These are phyloP conservation scores for Caenorhabditis plicata DNA, from an alignment of 2,888 invertebrate genomes.

Conservation along the genomic window DNA sequence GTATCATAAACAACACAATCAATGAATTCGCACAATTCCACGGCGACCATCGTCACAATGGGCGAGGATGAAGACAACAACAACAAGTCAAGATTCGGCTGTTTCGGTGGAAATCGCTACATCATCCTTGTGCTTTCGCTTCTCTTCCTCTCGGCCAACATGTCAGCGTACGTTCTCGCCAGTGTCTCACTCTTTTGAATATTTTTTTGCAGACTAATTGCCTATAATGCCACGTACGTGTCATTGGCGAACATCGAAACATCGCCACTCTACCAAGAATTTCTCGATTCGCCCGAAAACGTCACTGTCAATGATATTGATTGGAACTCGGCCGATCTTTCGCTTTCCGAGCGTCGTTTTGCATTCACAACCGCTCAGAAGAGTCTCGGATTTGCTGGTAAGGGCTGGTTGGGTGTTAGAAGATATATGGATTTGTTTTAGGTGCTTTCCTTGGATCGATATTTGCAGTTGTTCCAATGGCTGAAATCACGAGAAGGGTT, in stretches of 20 bases:
- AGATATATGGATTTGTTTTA: too few relatives aligned
- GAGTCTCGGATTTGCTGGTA: slow-evolving; percentile 40
- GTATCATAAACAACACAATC: too few relatives aligned
- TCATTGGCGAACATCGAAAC: slow-evolving; percentile 46
- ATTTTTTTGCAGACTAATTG: slow-evolving; percentile 37
- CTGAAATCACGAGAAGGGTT: slow-evolving; percentile 20
- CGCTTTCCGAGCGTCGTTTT: slow-evolving; percentile 42
- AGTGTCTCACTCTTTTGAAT: background rate
- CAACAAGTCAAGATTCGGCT: too few relatives aligned
- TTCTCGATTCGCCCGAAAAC: slow-evolving; percentile 11
- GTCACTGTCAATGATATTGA: slow-evolving; percentile 22
- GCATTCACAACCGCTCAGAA: slow-evolving; percentile 37
- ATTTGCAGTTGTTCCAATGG: slow-evolving; percentile 37
- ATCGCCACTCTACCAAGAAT: slow-evolving; percentile 39
- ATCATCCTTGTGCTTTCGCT: slow-evolving; percentile 21
- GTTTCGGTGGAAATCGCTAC: slow-evolving; percentile 25
- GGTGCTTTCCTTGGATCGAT: slow-evolving; percentile 43
- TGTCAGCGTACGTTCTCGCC: slow-evolving; percentile 23
- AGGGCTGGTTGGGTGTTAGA: too few relatives aligned
- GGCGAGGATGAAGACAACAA: too few relatives aligned
- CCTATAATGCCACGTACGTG: slow-evolving; percentile 49
- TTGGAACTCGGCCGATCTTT: slow-evolving; percentile 38
- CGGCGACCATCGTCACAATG: too few relatives aligned
- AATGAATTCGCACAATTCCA: too few relatives aligned
- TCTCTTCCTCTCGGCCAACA: slow-evolving; percentile 15